Percentiles rank a stretch among this genome's conserved stretches.
These are phyloP conservation scores for Drosophila kokeensis DNA, from an alignment of 2,888 invertebrate genomes.

Conservation along the genomic window DNA sequence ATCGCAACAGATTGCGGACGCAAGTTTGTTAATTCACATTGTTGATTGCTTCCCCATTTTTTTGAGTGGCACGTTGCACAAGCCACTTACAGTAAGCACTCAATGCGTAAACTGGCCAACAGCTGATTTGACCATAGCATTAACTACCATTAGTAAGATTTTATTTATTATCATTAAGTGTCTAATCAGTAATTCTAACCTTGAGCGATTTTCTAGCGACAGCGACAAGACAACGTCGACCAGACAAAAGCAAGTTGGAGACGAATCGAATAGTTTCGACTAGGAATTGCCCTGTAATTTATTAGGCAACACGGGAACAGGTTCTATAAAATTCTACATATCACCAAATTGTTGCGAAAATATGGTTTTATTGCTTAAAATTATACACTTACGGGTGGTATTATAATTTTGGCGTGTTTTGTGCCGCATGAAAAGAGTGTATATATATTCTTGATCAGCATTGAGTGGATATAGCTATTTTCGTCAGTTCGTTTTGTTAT, in stretches of 20 bases:
- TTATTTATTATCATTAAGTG: conserved; percentile 22
- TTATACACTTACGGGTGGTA: neutral
- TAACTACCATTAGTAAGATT: neutral
- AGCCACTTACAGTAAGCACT: neutral
- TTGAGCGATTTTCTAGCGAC: conserved; percentile 9
- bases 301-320: neutral
- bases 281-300: neutral
- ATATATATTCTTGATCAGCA: neutral
- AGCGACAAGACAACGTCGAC: neutral
- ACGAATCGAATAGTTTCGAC: neutral
- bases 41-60: conserved; percentile 4
- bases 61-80: neutral
- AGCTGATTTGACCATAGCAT: neutral
- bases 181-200: conserved; percentile 21
- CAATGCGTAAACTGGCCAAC: neutral
- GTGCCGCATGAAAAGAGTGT: rapidly evolving
- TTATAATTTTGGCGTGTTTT: neutral
- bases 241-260: neutral
- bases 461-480: neutral
- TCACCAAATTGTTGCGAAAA: neutral
- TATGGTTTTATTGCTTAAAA: neutral
- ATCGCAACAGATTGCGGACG: neutral
- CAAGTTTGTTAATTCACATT: neutral
- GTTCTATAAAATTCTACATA: neutral
- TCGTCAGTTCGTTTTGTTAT: neutral